phyloP scores from a whole-genome alignment of 2,113 vertebrate species.

The Nerophis lumbriciformis region DNA sequence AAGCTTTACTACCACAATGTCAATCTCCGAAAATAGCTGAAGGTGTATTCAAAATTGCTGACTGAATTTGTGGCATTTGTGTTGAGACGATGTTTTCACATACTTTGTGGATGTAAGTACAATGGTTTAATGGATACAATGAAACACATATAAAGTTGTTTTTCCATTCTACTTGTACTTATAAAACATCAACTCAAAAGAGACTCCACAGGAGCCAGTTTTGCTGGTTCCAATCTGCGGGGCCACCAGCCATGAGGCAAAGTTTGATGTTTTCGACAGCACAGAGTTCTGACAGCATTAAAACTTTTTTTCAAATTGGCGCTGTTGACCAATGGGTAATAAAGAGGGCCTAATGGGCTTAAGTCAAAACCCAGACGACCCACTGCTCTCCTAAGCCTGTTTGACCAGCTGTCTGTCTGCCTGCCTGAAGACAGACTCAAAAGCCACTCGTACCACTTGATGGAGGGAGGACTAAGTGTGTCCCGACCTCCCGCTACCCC shows the following conservation, averaged over 20 bases:
- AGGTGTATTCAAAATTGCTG: too few relatives aligned
- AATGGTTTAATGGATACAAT: too few relatives aligned
- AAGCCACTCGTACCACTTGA: conserved; percentile 40
- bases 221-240: conserved; percentile 27
- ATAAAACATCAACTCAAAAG: too few relatives aligned
- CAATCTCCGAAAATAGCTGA: too few relatives aligned
- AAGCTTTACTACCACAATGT: too few relatives aligned
- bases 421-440: conserved; percentile 50
- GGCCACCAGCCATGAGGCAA: conserved; percentile 48
- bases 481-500: conserved; percentile 30
- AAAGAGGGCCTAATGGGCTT: conserved; percentile 64
- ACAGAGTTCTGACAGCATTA: conserved; percentile 31
- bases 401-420: conserved; percentile 72
- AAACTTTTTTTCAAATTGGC: conserved; percentile 48
- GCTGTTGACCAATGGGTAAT: conserved; percentile 47
- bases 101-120: too few relatives aligned
- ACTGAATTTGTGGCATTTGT: too few relatives aligned
- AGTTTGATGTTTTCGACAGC: conserved; percentile 10
- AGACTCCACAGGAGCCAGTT: conserved; percentile 15
- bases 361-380: conserved; percentile 59
- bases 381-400: conserved; percentile 68
- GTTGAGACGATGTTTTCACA: too few relatives aligned
- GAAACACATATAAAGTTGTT: too few relatives aligned
- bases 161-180: too few relatives aligned
- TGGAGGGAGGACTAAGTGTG: conserved; percentile 43